These are phyloP conservation scores for Cheilosia vernalis DNA, from an alignment of 2,888 invertebrate genomes.

Conservation along the genomic window DNA sequence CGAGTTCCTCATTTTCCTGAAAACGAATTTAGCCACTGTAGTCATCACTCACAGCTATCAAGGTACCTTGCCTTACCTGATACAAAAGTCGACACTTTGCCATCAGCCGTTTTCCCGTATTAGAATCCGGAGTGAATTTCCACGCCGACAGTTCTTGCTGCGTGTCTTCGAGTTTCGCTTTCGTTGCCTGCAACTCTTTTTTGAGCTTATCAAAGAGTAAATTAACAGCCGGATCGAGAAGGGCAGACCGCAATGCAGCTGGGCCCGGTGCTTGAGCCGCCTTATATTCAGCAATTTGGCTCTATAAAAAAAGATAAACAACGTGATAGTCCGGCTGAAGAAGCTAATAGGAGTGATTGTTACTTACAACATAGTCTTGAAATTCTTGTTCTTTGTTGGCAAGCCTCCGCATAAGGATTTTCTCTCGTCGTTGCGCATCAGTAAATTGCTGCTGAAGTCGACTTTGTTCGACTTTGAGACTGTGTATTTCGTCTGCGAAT, in stretches of 20 bases:
- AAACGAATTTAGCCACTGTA: constrained; percentile 8
- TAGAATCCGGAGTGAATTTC: constrained; percentile 99
- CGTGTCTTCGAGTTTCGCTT: constrained; percentile 96
- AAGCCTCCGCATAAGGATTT: constrained; percentile 94
- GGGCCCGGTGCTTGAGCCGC: constrained; percentile 92
- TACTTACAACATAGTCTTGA: constrained; percentile 96
- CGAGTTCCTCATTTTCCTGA: constrained; percentile 96
- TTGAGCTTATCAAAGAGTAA: constrained; percentile 95
- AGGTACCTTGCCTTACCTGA: constrained; percentile 84
- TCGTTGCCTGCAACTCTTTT: constrained; percentile 94
- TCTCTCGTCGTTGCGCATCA: constrained; percentile 95
- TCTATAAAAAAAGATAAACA: constrained; percentile 84
- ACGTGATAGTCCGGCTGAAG: not conserved
- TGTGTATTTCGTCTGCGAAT: constrained; percentile 81
- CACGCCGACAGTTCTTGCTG: constrained; percentile 99
- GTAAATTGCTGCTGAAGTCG: constrained; percentile 91
- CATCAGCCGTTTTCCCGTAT: constrained; percentile 98
- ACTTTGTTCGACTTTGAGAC: constrained; percentile 88
- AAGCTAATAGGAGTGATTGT: not conserved
- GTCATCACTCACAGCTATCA: not conserved
- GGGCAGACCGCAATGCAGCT: constrained; percentile 90
- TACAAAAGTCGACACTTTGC: constrained; percentile 97
- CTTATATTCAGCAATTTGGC: constrained; percentile 97
- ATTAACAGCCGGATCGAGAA: constrained; percentile 98
- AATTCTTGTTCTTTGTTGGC: constrained; percentile 98